Conservation (phyloP, 2,113 vertebrate species). For the Rhynchomys soricoides region DNA sequence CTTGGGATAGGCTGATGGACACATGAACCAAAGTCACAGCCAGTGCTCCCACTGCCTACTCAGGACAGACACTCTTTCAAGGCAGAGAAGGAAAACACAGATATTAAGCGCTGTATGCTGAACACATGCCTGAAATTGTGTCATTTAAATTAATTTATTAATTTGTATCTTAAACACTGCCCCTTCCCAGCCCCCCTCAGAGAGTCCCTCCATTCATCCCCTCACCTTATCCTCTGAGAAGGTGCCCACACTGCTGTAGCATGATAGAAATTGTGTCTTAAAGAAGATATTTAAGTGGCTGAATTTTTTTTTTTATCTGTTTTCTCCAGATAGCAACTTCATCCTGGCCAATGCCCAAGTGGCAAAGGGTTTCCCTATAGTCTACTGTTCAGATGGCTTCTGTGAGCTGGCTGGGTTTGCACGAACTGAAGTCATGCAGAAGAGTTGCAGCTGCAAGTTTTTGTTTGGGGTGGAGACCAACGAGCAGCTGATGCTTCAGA, state of each 20-base stretch:
- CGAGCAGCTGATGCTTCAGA: slow-evolving; percentile 94
- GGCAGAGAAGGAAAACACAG: background rate
- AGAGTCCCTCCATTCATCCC: no score
- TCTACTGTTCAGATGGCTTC: slow-evolving; percentile 99
- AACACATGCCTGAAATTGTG: background rate
- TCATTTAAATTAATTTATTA: background rate
- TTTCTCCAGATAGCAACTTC: slow-evolving; percentile 96
- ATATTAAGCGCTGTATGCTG: background rate
- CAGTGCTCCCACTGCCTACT: background rate
- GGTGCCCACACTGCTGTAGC: no score
- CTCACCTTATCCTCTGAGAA: no score
- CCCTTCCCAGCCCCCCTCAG: no score
- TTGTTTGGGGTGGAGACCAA: slow-evolving; percentile 95
- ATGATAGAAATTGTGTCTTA: background rate
- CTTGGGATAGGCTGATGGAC: background rate
- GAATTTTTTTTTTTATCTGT: slow-evolving; percentile 66
- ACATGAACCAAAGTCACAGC: background rate
- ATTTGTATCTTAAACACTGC: no score
- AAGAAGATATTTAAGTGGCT: background rate
- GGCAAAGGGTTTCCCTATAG: slow-evolving; percentile 97
- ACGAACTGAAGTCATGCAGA: slow-evolving; percentile 98
- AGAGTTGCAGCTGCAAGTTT: slow-evolving; percentile 98
- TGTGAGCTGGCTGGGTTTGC: slow-evolving; percentile 97
- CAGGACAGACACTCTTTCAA: background rate
- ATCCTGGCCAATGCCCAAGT: slow-evolving; percentile 99